phyloP scores from a whole-genome alignment of 2,888 invertebrate species.

The Linyphia triangularis region DNA sequence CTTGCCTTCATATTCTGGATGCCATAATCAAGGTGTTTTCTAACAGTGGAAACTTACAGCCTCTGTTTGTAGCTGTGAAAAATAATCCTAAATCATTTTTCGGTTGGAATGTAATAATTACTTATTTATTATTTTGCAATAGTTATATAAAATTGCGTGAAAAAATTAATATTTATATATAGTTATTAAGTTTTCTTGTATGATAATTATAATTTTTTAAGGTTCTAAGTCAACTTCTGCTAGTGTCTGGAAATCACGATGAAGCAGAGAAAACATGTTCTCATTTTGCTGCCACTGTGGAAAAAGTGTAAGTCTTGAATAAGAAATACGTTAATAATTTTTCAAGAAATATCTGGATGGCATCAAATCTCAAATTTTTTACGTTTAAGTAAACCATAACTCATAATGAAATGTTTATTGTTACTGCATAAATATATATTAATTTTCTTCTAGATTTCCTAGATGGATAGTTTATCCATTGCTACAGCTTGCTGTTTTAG shows the following conservation, averaged over 20 bases:
- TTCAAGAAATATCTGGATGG: no score
- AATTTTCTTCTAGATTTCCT: conserved; percentile 46
- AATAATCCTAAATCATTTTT: conserved; percentile 63
- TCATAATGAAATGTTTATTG: not conserved
- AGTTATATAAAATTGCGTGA: not conserved
- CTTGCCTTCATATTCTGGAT: conserved; percentile 51
- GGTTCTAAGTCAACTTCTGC: conserved; percentile 45
- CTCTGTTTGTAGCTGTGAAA: conserved; percentile 57
- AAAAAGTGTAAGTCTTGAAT: conserved; percentile 51
- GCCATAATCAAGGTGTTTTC: conserved; percentile 60
- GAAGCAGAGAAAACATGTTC: conserved; percentile 67
- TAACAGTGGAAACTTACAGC: conserved; percentile 47
- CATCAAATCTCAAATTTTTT: no score
- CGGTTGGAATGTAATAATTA: conserved; percentile 58
- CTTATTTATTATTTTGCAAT: not conserved
- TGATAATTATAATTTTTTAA: conserved; percentile 20
- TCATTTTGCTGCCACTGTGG: conserved; percentile 44
- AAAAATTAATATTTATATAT: not conserved
- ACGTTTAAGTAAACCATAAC: no score
- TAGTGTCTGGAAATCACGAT: conserved; percentile 44
- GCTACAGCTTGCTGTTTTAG: conserved; percentile 50
- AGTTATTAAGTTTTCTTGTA: not conserved
- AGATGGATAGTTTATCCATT: conserved; percentile 59
- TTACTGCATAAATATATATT: not conserved
- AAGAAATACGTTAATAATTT: no score